These are phyloP conservation scores for Proales similis DNA, from an alignment of 1,140 invertebrate species.

Conservation along the genomic window DNA sequence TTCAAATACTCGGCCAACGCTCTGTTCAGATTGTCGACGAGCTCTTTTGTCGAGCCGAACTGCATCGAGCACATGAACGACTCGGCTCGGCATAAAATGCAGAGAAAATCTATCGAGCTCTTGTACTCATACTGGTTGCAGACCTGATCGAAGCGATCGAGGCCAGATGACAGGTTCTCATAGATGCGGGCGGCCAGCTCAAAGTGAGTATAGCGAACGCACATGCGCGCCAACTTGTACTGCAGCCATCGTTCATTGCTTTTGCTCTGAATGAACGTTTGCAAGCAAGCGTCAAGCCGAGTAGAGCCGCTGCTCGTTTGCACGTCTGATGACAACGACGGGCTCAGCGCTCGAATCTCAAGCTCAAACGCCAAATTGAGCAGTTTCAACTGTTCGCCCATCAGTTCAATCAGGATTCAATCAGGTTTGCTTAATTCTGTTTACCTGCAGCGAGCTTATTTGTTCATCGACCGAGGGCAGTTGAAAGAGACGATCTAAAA, in stretches of 20 bases:
- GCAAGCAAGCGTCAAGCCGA: not conserved
- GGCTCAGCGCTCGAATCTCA: not conserved
- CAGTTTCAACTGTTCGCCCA: conserved; percentile 24
- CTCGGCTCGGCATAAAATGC: conserved; percentile 7
- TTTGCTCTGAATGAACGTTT: conserved; percentile 3
- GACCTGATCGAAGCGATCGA: conserved; percentile 17
- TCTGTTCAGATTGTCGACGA: conserved; percentile 1
- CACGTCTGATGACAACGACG: too few species aligned
- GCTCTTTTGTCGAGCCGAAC: not conserved
- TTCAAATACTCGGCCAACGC: conserved; percentile 1
- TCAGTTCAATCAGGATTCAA: too few species aligned
- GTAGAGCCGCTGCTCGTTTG: too few species aligned
- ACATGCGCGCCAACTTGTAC: conserved; percentile 21
- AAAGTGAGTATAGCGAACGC: conserved; percentile 23
- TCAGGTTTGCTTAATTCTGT: too few species aligned
- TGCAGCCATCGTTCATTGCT: conserved; percentile 2
- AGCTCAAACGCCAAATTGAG: conserved; percentile 26
- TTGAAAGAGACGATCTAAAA: too few species aligned
- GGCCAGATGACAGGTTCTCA: not conserved
- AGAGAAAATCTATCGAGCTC: conserved; percentile 23
- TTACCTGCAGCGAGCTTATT: too few species aligned
- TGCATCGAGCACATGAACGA: not conserved
- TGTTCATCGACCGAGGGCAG: too few species aligned
- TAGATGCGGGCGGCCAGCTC: conserved; percentile 9
- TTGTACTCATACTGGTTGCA: conserved; percentile 21